Base-by-base conservation (phyloP, 1,140 invertebrate species). In the Platyscapa corneri region DNA sequence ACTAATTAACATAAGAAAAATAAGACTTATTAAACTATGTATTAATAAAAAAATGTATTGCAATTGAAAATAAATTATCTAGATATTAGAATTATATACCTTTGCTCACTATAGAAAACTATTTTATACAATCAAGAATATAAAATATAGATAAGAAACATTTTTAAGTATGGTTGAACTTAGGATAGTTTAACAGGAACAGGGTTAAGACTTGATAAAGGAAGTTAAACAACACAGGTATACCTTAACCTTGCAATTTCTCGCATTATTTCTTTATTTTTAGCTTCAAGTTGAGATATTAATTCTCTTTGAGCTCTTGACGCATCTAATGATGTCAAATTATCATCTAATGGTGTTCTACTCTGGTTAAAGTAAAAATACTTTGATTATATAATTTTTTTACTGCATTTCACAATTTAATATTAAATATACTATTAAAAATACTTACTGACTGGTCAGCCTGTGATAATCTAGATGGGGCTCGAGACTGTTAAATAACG, bases 221-320 rank as follows among this genome's bases (percentile, higher is more conserved):
- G 92, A 92, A 91, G 87, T 90, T 89, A 93, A 93, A 93, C 91
- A 92, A 93, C 91, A 94, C 91, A 91, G 91, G 91, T 92, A 92
- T 94, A 97, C 95, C 97, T 96, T 91, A 99, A 95, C 90, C 98
- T 95, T 88, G 98, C 97, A 88, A 99, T 99, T 95, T 99, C 98
- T 88, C 97, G 95, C 97, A 99, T 98, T 86, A 99, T 99, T 94
- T 99, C 98, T 92, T 98, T 96, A 94, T 99, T 99, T 94, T 99
- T 99, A 74, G 97, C 95, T 92, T 99, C 99, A 70, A 99, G 94
- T 89, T 99, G 98, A 75, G 96, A 96, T 90, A 99, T 99, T 27
- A 99, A 94, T 91, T 99, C 97, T n/a, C 97, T 94, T 89, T 98
- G 97, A 20, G 97, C 97, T 84, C 97, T 94, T 49, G 97, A 97